Percentiles rank a stretch among this genome's conserved stretches.
Conservation (phyloP, 2,113 vertebrate genomes). For the Microcebus tavaratra region DNA sequence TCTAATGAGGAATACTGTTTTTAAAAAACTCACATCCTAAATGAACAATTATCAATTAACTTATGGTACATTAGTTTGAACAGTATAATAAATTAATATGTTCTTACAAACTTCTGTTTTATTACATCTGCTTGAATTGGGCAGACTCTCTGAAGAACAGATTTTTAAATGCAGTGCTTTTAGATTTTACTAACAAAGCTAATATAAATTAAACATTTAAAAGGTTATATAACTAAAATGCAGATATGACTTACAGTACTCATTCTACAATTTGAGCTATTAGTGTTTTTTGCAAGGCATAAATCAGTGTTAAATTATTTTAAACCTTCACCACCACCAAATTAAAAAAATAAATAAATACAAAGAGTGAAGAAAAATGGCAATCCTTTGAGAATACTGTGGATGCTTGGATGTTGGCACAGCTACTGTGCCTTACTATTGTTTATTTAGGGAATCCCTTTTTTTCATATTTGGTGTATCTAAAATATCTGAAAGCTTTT, state of each 20-base stretch:
- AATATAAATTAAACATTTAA: background rate
- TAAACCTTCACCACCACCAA: background rate
- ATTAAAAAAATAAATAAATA: background rate
- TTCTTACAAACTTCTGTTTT: constrained; percentile 8
- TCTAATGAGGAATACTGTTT: background rate
- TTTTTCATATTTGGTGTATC: constrained; percentile 17
- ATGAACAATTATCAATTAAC: background rate
- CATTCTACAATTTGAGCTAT: background rate
- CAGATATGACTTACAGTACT: background rate
- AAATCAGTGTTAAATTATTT: constrained; percentile 20
- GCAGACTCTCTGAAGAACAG: background rate
- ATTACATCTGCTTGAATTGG: background rate
- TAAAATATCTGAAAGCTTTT: constrained; percentile 6
- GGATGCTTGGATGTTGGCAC: background rate
- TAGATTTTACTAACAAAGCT: background rate
- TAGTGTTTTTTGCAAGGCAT: background rate
- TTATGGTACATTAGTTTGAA: background rate
- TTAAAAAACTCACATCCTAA: background rate
- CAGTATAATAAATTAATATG: background rate
- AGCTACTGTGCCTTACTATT: background rate
- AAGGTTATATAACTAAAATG: background rate
- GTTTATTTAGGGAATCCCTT: background rate
- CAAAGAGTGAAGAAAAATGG: background rate
- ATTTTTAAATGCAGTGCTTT: background rate
- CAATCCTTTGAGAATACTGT: background rate